phyloP scores from a whole-genome alignment of 1,140 invertebrate genomes.

The Drosophila albomicans region DNA sequence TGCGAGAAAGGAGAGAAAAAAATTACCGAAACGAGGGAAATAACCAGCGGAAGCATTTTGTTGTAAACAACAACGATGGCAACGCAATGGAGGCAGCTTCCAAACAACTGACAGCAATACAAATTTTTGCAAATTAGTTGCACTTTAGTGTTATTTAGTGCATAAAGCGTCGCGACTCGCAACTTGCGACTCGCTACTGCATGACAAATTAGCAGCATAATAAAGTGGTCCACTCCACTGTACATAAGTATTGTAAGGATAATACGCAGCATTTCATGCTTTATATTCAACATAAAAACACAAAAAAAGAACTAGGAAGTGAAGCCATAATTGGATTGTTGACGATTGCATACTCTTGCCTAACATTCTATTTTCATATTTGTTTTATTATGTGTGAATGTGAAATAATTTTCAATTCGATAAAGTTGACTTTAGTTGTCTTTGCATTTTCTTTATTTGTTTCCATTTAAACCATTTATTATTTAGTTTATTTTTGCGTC shows the following conservation, averaged over 20 bases:
- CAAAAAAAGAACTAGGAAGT: neutral
- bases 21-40: conserved; percentile 20
- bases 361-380: no score
- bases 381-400: no score
- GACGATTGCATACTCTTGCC: neutral
- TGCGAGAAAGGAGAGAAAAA: conserved; percentile 6
- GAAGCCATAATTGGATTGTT: neutral
- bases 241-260: conserved; percentile 29
- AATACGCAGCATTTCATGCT: conserved; percentile 38
- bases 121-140: conserved; percentile 74
- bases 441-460: no score
- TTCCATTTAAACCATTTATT: no score
- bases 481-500: no score
- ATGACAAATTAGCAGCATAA: conserved; percentile 73
- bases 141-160: conserved; percentile 70
- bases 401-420: no score
- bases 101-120: conserved; percentile 50
- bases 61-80: conserved; percentile 38
- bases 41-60: conserved; percentile 24
- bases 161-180: conserved; percentile 61
- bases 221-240: conserved; percentile 51
- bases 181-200: conserved; percentile 48
- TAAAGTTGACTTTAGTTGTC: no score
- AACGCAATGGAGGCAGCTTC: conserved; percentile 22
- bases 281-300: conserved; percentile 26